A percentile compares a stretch with the other conserved stretches of the same genome.
phyloP scores from a whole-genome alignment of 2,113 vertebrate species.

The Oryctolagus cuniculus region DNA sequence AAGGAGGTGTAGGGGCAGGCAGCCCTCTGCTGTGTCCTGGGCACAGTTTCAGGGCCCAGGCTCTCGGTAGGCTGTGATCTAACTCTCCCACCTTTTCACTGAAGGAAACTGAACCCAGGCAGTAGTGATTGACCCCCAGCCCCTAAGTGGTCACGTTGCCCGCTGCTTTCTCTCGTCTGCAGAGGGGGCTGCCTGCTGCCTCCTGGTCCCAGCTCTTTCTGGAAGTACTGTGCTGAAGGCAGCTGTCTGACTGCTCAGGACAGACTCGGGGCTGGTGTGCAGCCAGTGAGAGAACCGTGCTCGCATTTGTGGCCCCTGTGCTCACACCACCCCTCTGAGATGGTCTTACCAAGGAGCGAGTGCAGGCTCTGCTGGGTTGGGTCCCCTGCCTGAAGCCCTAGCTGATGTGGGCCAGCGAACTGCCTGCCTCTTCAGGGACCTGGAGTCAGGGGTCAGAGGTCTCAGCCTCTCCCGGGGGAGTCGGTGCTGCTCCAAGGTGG shows the following conservation, averaged over 20 bases:
- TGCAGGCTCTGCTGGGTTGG: neutral
- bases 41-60: no score
- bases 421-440: neutral
- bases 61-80: no score
- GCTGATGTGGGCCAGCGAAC: neutral
- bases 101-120: neutral
- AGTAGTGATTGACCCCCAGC: neutral
- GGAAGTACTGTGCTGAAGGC: neutral
- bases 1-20: neutral
- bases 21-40: neutral
- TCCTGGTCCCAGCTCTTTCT: neutral
- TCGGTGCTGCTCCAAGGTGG: neutral
- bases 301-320: no score
- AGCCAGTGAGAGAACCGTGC: neutral
- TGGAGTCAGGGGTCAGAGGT: neutral
- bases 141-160: neutral
- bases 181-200: neutral
- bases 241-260: neutral
- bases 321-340: neutral
- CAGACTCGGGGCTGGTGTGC: neutral
- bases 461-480: neutral
- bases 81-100: neutral
- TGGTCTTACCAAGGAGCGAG: neutral
- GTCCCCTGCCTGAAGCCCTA: neutral
- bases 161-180: neutral